Evolutionary conservation across 2,797 vertebrate species (phyloP), one percentile per base, ranked within the genome.

Genomic region (Etheostoma perlongum): DNA sequence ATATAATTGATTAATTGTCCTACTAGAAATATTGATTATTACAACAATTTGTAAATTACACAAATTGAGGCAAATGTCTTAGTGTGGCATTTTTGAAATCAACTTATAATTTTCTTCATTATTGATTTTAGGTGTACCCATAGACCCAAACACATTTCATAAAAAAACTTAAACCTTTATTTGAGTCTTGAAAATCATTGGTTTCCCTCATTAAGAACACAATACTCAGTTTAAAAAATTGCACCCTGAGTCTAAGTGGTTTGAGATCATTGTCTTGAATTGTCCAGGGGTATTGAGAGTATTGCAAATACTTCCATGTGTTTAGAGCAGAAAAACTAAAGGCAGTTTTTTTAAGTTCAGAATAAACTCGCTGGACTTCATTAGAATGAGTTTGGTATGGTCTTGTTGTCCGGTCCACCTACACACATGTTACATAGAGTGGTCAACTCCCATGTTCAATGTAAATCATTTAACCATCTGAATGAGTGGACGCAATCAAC

Each of bases 401-500:
- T 82, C 81, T 0, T 11, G 10, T 40, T 11, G 10, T 40, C 36
- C 10, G 11, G 10, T 40, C 36, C 10, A 11, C 3, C 27, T 27
- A 3, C 10, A 40, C 11, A 11, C 10, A 40, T 40, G 10, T 40
- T 40, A 40, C 36, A 11, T 40, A 40, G 3, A 40, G 10, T 11
- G 36, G 36, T 77, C 69, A 79, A 72, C 76, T 23, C 40, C 40
- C 52, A 42, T 58, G 72, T 57, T 69, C 40, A 52, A 71, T 66
- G 59, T 87, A 81, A 91, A 88, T 88, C 82, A 83, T 53, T 55
- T 18, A 72, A 15, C 48, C 77, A 76, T 69, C 60, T 55, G 48
- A 83, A 69, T 60, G 75, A 58, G 48, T 77, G 83, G 89, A 83
- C 82, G 71, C 47, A 61, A 62, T 78, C 76, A 89, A 80, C 80